Evolutionary conservation across 2,113 vertebrate genomes (phyloP).

Genomic region (Prolemur simus): DNA sequence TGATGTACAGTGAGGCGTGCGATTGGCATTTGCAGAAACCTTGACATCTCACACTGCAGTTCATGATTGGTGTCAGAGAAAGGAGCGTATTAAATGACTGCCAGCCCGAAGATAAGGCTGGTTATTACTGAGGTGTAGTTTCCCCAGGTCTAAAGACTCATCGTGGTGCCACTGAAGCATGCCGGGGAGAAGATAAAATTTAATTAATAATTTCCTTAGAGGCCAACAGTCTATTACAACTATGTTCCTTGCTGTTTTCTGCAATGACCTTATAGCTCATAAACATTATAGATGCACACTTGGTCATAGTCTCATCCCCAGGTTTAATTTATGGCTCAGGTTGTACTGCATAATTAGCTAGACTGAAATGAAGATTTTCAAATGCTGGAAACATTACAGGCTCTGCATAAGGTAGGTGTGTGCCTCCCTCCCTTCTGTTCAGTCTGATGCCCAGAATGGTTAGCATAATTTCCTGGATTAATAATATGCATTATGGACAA

Average conservation of each 20-base stretch:
- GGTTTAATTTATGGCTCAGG: constrained; percentile 64
- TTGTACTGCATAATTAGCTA: constrained; percentile 57
- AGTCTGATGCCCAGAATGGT: background rate
- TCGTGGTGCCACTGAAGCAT: constrained; percentile 64
- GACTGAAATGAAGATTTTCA: constrained; percentile 47
- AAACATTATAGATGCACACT: constrained; percentile 55
- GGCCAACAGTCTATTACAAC: constrained; percentile 72
- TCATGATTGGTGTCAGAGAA: constrained; percentile 73
- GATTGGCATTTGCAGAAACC: constrained; percentile 59
- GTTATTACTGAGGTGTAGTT: constrained; percentile 57
- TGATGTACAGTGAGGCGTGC: background rate
- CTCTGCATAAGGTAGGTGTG: constrained; percentile 23
- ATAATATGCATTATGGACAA: background rate
- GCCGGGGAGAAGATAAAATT: constrained; percentile 74
- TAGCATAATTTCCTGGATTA: constrained; percentile 39
- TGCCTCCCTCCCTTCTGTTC: constrained; percentile 14
- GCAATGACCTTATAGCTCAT: constrained; percentile 71
- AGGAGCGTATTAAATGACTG: constrained; percentile 68
- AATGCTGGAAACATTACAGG: background rate
- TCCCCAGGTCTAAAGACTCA: constrained; percentile 73
- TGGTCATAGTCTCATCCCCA: constrained; percentile 52
- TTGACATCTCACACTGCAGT: constrained; percentile 46
- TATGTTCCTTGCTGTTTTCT: constrained; percentile 67
- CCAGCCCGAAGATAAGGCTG: constrained; percentile 56
- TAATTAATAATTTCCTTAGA: constrained; percentile 82